phyloP scores from a whole-genome alignment of 2,113 vertebrate genomes.

The Aramus guarauna region DNA sequence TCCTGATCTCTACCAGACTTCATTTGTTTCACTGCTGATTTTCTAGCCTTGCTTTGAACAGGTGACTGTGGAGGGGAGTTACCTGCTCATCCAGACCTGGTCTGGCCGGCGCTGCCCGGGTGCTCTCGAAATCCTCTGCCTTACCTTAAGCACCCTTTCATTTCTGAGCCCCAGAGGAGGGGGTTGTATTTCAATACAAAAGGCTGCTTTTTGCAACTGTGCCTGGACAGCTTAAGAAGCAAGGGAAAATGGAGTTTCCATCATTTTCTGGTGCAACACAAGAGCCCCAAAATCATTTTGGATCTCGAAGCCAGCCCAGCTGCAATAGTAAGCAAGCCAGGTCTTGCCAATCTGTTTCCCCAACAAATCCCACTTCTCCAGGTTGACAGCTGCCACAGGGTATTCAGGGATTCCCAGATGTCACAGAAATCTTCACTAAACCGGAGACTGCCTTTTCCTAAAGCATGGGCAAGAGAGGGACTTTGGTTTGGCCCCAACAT shows the following conservation, averaged over 20 bases:
- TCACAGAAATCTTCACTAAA: neutral
- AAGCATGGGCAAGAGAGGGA: neutral
- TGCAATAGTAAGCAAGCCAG: neutral
- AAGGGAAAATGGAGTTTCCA: neutral
- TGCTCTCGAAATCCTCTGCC: neutral
- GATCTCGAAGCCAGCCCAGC: neutral
- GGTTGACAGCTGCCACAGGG: accelerated
- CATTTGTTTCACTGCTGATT: neutral
- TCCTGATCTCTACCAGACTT: neutral
- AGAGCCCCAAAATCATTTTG: neutral
- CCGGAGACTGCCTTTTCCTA: neutral
- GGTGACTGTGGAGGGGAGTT: neutral
- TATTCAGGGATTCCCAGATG: neutral
- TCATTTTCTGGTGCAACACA: neutral
- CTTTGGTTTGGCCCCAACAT: neutral
- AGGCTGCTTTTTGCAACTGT: neutral
- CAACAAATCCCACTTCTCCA: neutral
- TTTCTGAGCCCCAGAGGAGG: neutral
- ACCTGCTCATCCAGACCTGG: neutral
- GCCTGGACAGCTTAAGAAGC: neutral
- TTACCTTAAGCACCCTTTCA: neutral
- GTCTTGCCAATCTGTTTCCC: neutral
- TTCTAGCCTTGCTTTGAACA: neutral
- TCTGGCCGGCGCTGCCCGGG: neutral
- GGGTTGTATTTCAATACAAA: neutral